Evolutionary conservation across 2,888 invertebrate genomes (phyloP), one percentile per base, ranked within the genome.

Genomic region (Spicauda simplicius): DNA sequence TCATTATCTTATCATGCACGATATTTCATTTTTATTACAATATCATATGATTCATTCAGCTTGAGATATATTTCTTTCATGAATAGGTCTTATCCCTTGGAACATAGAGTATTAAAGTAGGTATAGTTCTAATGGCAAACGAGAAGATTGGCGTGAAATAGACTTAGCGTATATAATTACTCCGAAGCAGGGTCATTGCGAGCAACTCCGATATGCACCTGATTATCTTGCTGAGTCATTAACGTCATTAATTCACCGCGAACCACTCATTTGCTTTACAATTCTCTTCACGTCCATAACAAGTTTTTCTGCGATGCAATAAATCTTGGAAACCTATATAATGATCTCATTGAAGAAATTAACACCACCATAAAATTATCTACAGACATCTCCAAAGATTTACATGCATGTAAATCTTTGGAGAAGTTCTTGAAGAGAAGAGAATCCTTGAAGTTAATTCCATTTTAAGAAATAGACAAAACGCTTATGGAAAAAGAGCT

Each of bases 151-250:
- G 65, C 65, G 65, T 65, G 59, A 65, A 65, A 55, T 41, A 66
- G 58, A 54, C 59, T 60, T 60, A 60, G 54, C 66, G 60, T 55
- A 54, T 55, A 66, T 60, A 66, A 60, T 66, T 53, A 65, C 53
- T 55, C 19, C 5, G 55, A 60, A 45, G 60, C 66, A 60, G 66
- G 66, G 66, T 66, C 66, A 66, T 55, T 66, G 60, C 66, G 19
- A 66, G 66, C 66, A 54, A 53, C 65, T 58, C 55, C 48, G 55
- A 66, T 66, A 66, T 66, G 66, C 66, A 60, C 66, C 66, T 66
- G 66, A 66, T 66, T 60, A 60, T 66, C 66, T 54, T 60, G 66
- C 66, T 66, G 60, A 60, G 20, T 66, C 66, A 66, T 66, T 66
- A 60, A 48, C 30, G 55, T 66, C 66, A 66, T 66, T 66, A 60